phyloP scores from a whole-genome alignment of 2,888 invertebrate species.

The Epiblema foenella region DNA sequence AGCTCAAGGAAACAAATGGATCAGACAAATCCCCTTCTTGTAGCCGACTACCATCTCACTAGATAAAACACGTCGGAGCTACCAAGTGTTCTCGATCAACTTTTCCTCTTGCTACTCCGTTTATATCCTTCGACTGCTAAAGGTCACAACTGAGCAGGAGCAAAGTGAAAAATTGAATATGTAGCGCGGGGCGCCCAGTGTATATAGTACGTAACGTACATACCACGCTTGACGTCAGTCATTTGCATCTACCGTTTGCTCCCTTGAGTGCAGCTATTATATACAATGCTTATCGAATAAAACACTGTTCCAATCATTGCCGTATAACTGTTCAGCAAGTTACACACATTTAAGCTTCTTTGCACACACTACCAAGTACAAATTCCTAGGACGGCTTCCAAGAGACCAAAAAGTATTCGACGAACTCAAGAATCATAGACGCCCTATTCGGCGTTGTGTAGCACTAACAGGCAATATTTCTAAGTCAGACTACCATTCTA shows the following conservation, averaged over 20 bases:
- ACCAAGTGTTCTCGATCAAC: constrained; percentile 23
- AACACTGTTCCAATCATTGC: constrained; percentile 17
- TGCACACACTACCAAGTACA: constrained; percentile 26
- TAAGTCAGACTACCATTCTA: constrained; percentile 22
- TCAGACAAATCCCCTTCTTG: constrained; percentile 25
- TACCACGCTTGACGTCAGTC: neutral
- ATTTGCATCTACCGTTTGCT: constrained; percentile 18
- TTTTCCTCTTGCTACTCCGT: constrained; percentile 24
- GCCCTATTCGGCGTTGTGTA: constrained; percentile 26
- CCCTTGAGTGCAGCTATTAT: constrained; percentile 13
- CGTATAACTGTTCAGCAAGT: constrained; percentile 33
- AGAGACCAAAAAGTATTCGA: constrained; percentile 50
- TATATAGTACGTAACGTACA: neutral
- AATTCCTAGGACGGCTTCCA: constrained; percentile 53
- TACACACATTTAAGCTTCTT: constrained; percentile 38
- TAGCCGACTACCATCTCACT: constrained; percentile 9
- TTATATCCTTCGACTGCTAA: constrained; percentile 28
- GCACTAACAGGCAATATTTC: constrained; percentile 31
- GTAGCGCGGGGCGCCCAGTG: neutral
- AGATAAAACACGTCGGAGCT: constrained; percentile 5
- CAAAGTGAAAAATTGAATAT: constrained; percentile 15
- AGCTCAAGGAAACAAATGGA: constrained; percentile 50
- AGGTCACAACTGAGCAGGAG: constrained; percentile 6
- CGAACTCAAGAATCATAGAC: constrained; percentile 18
- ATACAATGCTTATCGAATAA: constrained; percentile 25